Evolutionary conservation across 2,113 vertebrate genomes (phyloP).

Genomic region (Platichthys stellatus): DNA sequence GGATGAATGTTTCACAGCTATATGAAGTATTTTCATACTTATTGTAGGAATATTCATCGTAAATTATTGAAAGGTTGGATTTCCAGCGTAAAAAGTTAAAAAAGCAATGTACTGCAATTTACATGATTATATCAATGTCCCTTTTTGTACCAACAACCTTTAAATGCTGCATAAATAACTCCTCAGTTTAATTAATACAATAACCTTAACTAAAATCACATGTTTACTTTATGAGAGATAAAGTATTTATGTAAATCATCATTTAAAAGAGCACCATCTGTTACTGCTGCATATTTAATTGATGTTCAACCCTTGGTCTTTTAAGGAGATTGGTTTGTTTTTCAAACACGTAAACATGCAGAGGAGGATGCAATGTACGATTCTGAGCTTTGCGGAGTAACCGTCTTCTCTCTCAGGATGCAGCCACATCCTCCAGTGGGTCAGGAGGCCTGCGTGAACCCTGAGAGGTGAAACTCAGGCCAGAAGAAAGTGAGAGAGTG

Average conservation of each 20-base stretch:
- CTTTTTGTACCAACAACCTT: neutral
- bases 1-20: too few species aligned
- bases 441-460: neutral
- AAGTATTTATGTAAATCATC: neutral
- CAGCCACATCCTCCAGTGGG: constrained; percentile 4
- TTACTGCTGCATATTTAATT: neutral
- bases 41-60: too few species aligned
- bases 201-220: neutral
- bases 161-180: neutral
- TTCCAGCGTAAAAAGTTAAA: neutral
- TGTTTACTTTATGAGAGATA: neutral
- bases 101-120: neutral
- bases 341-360: neutral
- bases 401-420: constrained; percentile 3
- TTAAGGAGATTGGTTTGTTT: neutral
- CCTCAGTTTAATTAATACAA: neutral
- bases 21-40: too few species aligned
- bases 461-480: constrained; percentile 16
- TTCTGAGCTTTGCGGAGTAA: neutral
- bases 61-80: too few species aligned
- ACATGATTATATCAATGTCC: neutral
- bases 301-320: neutral
- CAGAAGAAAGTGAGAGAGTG: neutral
- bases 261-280: neutral
- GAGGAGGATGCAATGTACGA: neutral